Conservation (phyloP, 64 coral and sea anemone species). For the Trachythela sp. region DNA sequence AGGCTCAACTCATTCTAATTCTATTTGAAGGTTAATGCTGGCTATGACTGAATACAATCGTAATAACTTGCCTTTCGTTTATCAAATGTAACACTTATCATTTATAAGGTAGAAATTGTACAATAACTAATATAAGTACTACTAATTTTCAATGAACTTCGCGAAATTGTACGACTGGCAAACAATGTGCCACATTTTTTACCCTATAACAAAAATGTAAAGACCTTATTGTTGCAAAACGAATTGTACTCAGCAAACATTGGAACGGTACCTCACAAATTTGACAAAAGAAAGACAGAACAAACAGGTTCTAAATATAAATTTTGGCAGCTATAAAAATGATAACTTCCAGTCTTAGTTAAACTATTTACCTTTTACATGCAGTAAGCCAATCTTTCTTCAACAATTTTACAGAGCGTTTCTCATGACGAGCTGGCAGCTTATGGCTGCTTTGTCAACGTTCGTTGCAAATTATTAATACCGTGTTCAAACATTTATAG, state of each 20-base stretch:
- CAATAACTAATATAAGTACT: no score
- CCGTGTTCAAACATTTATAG: constrained; percentile 20
- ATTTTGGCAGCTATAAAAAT: no score
- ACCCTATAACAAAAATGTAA: neutral
- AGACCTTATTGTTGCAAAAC: neutral
- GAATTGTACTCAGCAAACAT: neutral
- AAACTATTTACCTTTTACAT: neutral
- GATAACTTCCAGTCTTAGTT: neutral
- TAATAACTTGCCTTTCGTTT: no score
- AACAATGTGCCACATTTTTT: neutral
- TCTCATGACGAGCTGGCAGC: neutral
- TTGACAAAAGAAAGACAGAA: neutral
- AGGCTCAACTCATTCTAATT: no score
- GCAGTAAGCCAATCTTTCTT: neutral
- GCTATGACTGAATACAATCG: no score
- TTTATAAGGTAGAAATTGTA: no score
- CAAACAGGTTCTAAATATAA: neutral
- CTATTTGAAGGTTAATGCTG: no score
- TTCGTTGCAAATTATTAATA: constrained; percentile 19
- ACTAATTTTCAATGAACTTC: no score
- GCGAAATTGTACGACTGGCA: neutral
- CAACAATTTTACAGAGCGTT: neutral
- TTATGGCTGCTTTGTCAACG: neutral
- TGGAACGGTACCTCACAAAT: neutral
- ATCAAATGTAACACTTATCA: no score